A percentile compares a stretch with the other conserved stretches of the same genome.
Evolutionary conservation across 2,888 invertebrate species (phyloP).

Genomic region (Tiphia femorata): DNA sequence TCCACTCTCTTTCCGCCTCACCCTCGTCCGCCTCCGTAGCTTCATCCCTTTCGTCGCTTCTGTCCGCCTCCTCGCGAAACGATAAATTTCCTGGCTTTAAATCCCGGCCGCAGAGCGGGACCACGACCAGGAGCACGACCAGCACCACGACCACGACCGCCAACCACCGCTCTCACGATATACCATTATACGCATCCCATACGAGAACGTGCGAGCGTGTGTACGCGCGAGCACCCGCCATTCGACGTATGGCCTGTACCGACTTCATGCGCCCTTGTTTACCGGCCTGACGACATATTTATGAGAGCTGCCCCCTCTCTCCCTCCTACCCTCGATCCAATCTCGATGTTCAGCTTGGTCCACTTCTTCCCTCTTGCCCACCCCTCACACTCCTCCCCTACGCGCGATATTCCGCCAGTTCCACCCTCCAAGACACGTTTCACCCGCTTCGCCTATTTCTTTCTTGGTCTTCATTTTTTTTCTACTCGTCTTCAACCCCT

Average conservation of each 20-base stretch:
- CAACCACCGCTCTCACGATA: constrained; percentile 17
- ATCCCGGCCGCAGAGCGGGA: constrained; percentile 42
- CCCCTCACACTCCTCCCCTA: neutral
- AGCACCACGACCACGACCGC: constrained; percentile 25
- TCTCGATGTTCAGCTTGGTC: constrained; percentile 38
- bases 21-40: constrained; percentile 7
- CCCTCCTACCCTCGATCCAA: constrained; percentile 49
- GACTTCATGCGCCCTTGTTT: constrained; percentile 52
- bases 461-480: neutral
- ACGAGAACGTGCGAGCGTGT: neutral
- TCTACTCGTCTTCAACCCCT: neutral
- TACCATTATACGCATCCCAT: neutral
- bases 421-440: constrained; percentile 4
- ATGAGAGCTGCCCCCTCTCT: constrained; percentile 39
- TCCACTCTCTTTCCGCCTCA: neutral
- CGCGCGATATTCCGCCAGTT: neutral
- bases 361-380: neutral
- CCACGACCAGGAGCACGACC: no score
- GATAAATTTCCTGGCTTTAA: constrained; percentile 60
- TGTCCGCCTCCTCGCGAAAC: constrained; percentile 47
- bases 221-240: neutral
- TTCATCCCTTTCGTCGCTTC: constrained; percentile 46
- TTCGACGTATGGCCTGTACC: constrained; percentile 33
- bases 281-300: constrained; percentile 55
- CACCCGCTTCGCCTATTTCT: neutral